Base-by-base conservation (phyloP, 2,888 invertebrate genomes). In the Pasiphila rectangulata region DNA sequence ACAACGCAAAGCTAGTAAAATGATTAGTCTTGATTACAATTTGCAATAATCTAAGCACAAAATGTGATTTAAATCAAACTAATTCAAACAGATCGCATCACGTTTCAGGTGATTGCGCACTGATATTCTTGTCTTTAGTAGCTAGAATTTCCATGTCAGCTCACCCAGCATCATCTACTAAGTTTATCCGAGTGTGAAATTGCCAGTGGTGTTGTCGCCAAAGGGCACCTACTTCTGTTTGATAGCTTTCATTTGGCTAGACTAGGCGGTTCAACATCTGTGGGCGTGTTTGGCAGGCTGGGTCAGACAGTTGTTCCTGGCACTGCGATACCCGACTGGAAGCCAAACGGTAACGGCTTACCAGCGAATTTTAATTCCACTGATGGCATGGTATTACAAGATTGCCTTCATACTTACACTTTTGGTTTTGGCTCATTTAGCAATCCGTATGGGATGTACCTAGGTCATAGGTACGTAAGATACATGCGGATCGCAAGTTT, bases 191-290 rank as follows among this genome's bases (percentile, higher is more conserved):
- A 20, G 41, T 47, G 49, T 56, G 49, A 56, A 56, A 54, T 56
- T 56, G 46, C 44, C 34, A 37, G 47, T 36, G 51, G 40, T 48
- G 46, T 48, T 46, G 49, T 46, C 63, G 77, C 75, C 79, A 77
- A 79, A 75, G 69, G 67, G 67, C 67, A 66, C 57, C 49, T 56
- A 52, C 54, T 64, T 60, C 52, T 54, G 63, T 64, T 67, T 52
- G 69, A 76, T 74, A 69, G 61, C 66, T 63, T 72, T 72, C 56
- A 78, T 81, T 80, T 80, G 79, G 78, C 75, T 68, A 61, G 60
- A 63, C 64, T 65, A 57, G 61, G 55, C 20, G 65, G 58, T 61
- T 54, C 23, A 62, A 59, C 72, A 76, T 72, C 71, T 76, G 75
- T 54, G 65, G 59, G 59, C 57, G 52, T 68, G 72, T 70, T 81